Percentiles rank a stretch among this genome's conserved stretches.
Conservation (phyloP, 2,113 vertebrate species). For the Cyphotilapia sp. region DNA sequence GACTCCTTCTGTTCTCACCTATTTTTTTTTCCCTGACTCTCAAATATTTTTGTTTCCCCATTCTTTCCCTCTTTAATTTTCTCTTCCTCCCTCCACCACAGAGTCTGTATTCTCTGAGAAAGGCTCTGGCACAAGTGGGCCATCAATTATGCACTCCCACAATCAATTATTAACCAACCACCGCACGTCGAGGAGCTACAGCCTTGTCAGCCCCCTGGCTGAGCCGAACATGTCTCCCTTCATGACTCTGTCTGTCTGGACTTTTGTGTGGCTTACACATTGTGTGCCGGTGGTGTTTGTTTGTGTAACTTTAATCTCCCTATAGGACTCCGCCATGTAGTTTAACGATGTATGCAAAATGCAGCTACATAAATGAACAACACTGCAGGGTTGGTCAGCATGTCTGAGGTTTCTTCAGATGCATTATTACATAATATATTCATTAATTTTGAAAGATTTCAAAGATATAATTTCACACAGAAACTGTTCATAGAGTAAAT, state of each 20-base stretch:
- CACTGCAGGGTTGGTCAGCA: constrained; percentile 9
- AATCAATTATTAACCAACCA: constrained; percentile 72
- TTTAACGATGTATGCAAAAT: not conserved
- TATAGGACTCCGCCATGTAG: not conserved
- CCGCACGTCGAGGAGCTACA: constrained; percentile 37
- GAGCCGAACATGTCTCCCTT: constrained; percentile 24
- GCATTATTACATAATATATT: not conserved
- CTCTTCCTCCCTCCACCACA: not conserved
- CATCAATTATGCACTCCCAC: constrained; percentile 65
- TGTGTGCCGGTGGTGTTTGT: constrained; percentile 8
- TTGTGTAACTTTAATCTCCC: constrained; percentile 33
- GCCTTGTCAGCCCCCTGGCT: constrained; percentile 55
- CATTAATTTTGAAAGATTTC: not conserved
- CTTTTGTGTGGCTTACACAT: not conserved
- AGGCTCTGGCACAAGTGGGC: constrained; percentile 54
- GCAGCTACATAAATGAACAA: constrained; percentile 7
- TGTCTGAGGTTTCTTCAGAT: not conserved
- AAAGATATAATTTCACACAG: not conserved
- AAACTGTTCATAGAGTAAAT: not conserved
- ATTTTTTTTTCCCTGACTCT: not conserved
- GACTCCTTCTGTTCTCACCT: not conserved
- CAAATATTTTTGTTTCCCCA: not conserved
- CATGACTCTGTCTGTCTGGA: constrained; percentile 11
- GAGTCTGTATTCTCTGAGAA: constrained; percentile 43
- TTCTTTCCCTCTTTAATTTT: not conserved